Base-by-base conservation (phyloP, 2,797 vertebrate species). In the Schizopygopsis pylzovi region DNA sequence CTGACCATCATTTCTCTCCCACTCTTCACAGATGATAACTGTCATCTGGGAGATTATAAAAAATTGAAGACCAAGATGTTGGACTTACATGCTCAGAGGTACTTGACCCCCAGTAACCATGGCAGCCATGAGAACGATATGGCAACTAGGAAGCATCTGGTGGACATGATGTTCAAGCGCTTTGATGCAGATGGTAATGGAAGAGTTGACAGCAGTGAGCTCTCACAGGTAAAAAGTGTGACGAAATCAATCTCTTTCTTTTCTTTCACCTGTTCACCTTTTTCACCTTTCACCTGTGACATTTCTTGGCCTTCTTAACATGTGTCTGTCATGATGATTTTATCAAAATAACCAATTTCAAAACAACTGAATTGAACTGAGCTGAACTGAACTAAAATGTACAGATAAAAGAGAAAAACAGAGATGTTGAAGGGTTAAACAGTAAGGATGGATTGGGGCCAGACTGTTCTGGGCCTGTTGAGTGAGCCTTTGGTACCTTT, bases 81-180 rank as follows among this genome's bases (percentile, higher is more conserved):
- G 92, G 96, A 97, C 89, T 92, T 97, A 89, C 96, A 98, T 68
- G 96, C 96, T 78, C 96, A 91, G 88, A 95, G 93, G 85, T 96
- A 96, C 81, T 81, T 93, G 86, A 91, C 90, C 18, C 92, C 95
- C 45, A 90, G 93, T 89, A 91, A 93, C 92, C 94, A 94, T 33
- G 95, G 92, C 39, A 90, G 87, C 28, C 84, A 93, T 73, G 92
- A 91, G 77, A 96, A 97, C 88, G 95, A 96, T 91, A 94, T 96
- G 92, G 89, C 90, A 7, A 92, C 93, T 87, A 97, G 95, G 92
- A 98, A 97, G 91, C 88, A 95, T 61, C 93, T 99, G 86, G 96
- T 98, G 71, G 97, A 99, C 89, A 89, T 96, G 71, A 96, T 98
- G 95, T 99, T 99, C 92, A 96, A 95, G 85, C 96, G 95, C 92